These are phyloP conservation scores for Apamea anceps DNA, from an alignment of 2,888 invertebrate species.

Conservation along the genomic window DNA sequence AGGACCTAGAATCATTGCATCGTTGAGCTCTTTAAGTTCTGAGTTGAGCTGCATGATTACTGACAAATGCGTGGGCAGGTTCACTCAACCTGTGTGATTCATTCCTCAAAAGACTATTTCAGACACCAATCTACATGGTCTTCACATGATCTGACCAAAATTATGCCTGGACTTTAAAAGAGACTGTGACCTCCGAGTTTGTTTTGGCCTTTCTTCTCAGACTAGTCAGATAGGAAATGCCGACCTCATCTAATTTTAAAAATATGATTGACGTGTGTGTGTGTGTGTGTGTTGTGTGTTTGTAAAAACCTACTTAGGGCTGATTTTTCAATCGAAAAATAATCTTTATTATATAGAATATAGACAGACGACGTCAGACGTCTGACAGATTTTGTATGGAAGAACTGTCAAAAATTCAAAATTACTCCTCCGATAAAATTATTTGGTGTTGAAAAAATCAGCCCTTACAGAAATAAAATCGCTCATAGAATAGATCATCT, in stretches of 20 bases:
- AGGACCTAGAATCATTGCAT: too few relatives aligned
- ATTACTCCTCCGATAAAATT: too few relatives aligned
- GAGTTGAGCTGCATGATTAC: neutral
- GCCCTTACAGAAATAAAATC: neutral
- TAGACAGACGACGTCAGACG: too few relatives aligned
- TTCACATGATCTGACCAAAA: neutral
- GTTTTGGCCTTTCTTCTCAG: neutral
- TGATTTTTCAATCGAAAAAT: too few relatives aligned
- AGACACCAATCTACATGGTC: neutral
- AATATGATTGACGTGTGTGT: neutral
- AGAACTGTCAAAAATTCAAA: too few relatives aligned
- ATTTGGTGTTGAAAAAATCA: too few relatives aligned
- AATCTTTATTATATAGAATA: too few relatives aligned
- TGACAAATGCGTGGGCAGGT: neutral
- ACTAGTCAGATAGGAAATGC: neutral
- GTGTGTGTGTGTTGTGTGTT: neutral
- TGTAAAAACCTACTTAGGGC: neutral
- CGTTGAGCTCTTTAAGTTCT: too few relatives aligned
- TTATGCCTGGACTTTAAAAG: neutral
- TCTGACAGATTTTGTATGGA: too few relatives aligned
- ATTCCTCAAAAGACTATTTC: neutral
- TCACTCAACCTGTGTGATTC: neutral
- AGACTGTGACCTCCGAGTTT: neutral
- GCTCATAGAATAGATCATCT: neutral
- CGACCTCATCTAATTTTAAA: neutral